Percentiles rank a stretch among this genome's conserved stretches.
Conservation (phyloP, 2,888 invertebrate genomes). For the Polylopha cassiicola region DNA sequence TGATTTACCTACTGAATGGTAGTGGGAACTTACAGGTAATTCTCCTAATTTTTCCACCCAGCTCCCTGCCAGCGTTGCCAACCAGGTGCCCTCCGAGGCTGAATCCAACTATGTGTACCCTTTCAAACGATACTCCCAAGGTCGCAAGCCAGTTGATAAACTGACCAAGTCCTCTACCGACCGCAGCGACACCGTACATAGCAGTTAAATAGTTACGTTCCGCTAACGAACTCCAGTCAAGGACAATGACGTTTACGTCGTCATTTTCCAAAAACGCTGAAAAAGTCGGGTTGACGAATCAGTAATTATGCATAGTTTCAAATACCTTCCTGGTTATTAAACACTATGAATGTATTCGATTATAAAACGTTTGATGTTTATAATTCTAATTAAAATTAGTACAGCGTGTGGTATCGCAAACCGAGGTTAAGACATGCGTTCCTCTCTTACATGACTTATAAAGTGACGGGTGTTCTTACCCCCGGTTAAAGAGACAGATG, state of each 20-base stretch:
- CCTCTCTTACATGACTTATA: too few species aligned
- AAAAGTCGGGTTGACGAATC: too few species aligned
- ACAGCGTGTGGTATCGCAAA: too few species aligned
- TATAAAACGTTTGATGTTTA: too few species aligned
- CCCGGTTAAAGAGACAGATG: too few species aligned
- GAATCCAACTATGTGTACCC: slow-evolving; percentile 60
- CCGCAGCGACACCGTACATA: slow-evolving; percentile 38
- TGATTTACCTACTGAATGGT: not conserved
- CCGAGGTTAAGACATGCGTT: too few species aligned
- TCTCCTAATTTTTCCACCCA: slow-evolving; percentile 41
- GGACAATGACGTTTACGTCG: slow-evolving; percentile 59
- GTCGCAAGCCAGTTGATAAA: slow-evolving; percentile 44
- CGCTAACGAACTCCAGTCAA: slow-evolving; percentile 61
- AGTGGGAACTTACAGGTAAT: slow-evolving; percentile 47
- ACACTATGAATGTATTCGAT: too few species aligned
- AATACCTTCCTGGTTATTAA: too few species aligned
- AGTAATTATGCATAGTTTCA: too few species aligned
- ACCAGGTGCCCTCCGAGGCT: slow-evolving; percentile 66
- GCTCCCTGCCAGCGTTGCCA: slow-evolving; percentile 52
- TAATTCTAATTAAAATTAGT: too few species aligned
- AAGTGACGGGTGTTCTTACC: too few species aligned
- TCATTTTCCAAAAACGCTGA: slow-evolving; percentile 43
- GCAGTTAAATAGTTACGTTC: slow-evolving; percentile 51
- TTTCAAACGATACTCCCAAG: slow-evolving; percentile 40
- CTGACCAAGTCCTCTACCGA: slow-evolving; percentile 43